Base-by-base conservation (phyloP, 2,113 vertebrate genomes). In the Machaerirhynchus nigripectus region DNA sequence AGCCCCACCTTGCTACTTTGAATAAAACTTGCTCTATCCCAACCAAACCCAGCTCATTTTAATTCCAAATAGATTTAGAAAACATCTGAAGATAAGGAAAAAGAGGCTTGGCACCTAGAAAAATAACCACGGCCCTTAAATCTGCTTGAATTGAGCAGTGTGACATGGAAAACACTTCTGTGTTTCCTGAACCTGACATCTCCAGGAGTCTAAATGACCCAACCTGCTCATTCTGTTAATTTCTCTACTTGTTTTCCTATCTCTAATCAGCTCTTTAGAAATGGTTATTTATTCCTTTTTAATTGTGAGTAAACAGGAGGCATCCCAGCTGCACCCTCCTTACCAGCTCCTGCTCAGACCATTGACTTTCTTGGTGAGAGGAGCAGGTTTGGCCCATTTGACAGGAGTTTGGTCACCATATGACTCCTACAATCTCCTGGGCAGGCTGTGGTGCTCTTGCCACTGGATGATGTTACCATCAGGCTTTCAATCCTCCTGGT, bases 71-170 rank as follows among this genome's bases (percentile, higher is more conserved):
- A 30, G 37, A 35, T 81, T 67, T 24, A 67, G 40, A 80, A 85
- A 87, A 68, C 4, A 15, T 30, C 35, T 71, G 74, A 93, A 60
- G 26, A 63, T 46, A 86, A 52, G 9, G 63, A 76, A 20, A 30
- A 69, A 39, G 26, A 81, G 22, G 3, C 15, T 15, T 63, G 47
- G 27, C 31, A 59, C 15, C 21, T 77, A 50, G 17, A 28, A 61
- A 59, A 84, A 68, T 2, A 0, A 14, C 35, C 1, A 1, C 21
- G 14, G 13, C 1, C 0, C 39, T 78, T 82, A 40, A 8, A 56
- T 56, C 24, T 47, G 37, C 56, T 69, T 0, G 0, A 89, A 68
- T 15, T 56, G 53, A 20, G 18, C 6, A 11, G 13, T 20, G 19
- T 49, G 30, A 52, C 31, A 63, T 0, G 5, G 44, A 74, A 82